Percentiles rank a stretch among this genome's conserved stretches.
Conservation (phyloP, 2,888 invertebrate species). For the Sesamia inferens region DNA sequence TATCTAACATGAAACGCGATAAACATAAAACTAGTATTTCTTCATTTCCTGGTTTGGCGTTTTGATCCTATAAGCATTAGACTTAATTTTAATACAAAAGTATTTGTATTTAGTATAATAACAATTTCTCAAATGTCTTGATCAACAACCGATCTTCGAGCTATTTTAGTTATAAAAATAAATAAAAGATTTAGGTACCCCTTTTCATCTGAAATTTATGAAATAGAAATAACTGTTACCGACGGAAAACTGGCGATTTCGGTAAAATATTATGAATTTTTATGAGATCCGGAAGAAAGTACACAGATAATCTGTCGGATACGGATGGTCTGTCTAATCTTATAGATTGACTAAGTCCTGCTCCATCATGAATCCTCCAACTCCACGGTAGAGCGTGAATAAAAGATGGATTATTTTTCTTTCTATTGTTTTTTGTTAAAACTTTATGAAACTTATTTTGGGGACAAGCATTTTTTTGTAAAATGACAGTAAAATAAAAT, state of each 20-base stretch:
- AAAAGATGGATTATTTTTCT: too few relatives aligned
- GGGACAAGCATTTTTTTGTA: too few relatives aligned
- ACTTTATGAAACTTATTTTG: too few relatives aligned
- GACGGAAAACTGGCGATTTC: conserved; percentile 11
- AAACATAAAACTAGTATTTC: not conserved
- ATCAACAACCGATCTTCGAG: conserved; percentile 27
- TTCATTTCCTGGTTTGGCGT: not conserved
- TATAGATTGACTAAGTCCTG: conserved; percentile 6
- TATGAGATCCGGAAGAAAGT: not conserved
- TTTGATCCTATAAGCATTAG: not conserved
- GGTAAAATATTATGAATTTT: not conserved
- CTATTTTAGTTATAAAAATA: conserved; percentile 19
- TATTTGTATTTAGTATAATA: too few relatives aligned
- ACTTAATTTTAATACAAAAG: not conserved
- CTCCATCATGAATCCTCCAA: too few relatives aligned
- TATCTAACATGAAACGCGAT: too few relatives aligned
- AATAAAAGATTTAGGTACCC: conserved; percentile 38
- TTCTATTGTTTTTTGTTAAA: not conserved
- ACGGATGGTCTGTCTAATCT: conserved; percentile 7
- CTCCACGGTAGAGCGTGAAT: not conserved
- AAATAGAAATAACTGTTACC: conserved; percentile 30
- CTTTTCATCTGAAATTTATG: conserved; percentile 36
- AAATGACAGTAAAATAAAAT: not conserved
- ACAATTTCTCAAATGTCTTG: conserved; percentile 24
- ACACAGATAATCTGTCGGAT: conserved; percentile 1